These are phyloP conservation scores for Mastomys coucha DNA, from an alignment of 2,113 vertebrate genomes.

Conservation along the genomic window DNA sequence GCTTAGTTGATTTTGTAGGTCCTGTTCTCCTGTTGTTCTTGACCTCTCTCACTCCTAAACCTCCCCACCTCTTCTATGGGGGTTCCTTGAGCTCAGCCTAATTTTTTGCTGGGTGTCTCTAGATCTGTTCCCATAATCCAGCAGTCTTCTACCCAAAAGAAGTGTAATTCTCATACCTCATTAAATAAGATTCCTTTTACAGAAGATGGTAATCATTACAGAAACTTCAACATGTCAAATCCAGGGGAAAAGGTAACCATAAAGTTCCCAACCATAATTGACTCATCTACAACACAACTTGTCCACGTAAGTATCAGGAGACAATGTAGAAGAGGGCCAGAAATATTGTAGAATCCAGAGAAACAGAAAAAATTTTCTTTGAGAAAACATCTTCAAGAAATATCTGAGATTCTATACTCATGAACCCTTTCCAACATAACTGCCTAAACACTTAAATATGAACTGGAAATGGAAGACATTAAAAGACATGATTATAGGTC, in stretches of 20 bases:
- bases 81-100: neutral
- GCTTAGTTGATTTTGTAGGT: neutral
- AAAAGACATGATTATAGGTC: neutral
- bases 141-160: neutral
- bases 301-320: too few species aligned
- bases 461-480: neutral
- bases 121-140: neutral
- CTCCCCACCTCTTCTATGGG: fast-evolving
- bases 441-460: neutral
- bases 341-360: neutral
- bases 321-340: neutral
- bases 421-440: neutral
- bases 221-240: neutral
- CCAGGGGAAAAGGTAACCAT: neutral
- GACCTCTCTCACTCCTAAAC: neutral
- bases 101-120: neutral
- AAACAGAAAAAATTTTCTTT: neutral
- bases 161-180: neutral
- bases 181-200: neutral
- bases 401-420: neutral
- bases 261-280: too few species aligned
- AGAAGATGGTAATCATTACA: neutral
- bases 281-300: neutral
- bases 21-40: neutral
- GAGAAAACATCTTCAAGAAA: neutral